A percentile compares a stretch with the other conserved stretches of the same genome.
phyloP scores from a whole-genome alignment of 2,888 invertebrate species.

The Brachyopa scutellaris region DNA sequence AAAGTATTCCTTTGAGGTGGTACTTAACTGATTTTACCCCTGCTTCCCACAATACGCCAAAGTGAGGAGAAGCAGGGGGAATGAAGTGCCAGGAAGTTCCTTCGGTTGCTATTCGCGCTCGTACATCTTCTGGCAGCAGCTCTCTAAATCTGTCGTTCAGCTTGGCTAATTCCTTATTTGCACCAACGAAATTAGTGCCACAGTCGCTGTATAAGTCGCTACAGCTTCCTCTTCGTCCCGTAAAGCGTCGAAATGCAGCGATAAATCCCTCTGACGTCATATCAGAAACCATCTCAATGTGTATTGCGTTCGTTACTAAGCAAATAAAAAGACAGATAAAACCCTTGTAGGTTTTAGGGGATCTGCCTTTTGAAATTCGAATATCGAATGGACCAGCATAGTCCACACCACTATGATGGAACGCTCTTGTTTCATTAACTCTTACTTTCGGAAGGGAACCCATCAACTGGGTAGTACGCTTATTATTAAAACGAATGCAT shows the following conservation, averaged over 20 bases:
- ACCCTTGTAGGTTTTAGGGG: background rate
- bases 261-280: background rate
- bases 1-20: background rate
- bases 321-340: background rate
- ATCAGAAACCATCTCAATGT: slow-evolving; percentile 6
- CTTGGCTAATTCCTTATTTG: background rate
- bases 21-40: too few species aligned
- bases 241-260: background rate
- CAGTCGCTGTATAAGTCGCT: too few species aligned
- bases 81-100: too few species aligned
- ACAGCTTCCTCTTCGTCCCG: too few species aligned
- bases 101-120: background rate
- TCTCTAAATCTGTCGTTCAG: too few species aligned
- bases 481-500: background rate
- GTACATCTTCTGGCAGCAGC: background rate
- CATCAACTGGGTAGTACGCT: slow-evolving; percentile 26
- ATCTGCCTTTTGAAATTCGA: background rate
- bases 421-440: slow-evolving; percentile 12
- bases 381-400: slow-evolving; percentile 53
- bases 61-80: too few species aligned
- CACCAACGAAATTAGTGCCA: background rate
- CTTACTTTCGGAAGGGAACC: slow-evolving; percentile 38
- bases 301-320: slow-evolving; percentile 4
- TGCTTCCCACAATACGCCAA: too few species aligned
- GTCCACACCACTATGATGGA: slow-evolving; percentile 14